phyloP scores from a whole-genome alignment of 2,797 vertebrate species.

The Hozukius guyotensis region DNA sequence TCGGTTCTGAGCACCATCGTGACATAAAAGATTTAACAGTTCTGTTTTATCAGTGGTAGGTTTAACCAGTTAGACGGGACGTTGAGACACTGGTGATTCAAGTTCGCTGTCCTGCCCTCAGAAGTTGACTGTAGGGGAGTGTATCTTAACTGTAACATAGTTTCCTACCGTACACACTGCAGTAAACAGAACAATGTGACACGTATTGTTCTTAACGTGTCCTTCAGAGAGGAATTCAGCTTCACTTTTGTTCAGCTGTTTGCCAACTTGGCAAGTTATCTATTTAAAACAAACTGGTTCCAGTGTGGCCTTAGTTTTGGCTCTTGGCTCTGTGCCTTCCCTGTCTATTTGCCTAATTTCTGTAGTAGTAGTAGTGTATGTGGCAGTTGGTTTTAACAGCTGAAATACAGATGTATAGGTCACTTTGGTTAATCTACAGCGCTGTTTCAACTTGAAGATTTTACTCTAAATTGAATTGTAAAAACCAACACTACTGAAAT shows the following conservation, averaged over 20 bases:
- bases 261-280: neutral
- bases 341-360: neutral
- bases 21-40: neutral
- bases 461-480: neutral
- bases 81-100: neutral
- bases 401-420: neutral
- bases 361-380: neutral
- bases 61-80: constrained; percentile 1
- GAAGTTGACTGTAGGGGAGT: neutral
- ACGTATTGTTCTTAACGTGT: neutral
- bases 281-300: neutral
- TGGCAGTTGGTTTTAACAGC: neutral
- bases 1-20: neutral
- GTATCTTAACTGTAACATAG: neutral
- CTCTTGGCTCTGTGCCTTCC: neutral
- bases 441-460: neutral
- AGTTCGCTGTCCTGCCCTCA: neutral
- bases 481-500: neutral
- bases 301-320: neutral
- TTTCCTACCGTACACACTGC: neutral
- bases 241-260: neutral
- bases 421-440: neutral
- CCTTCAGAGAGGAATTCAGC: neutral
- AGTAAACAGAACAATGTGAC: neutral
- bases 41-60: neutral